Percentiles rank a stretch among this genome's conserved stretches.
These are phyloP conservation scores for Epinephelus coioides DNA, from an alignment of 2,797 vertebrate species.

Conservation along the genomic window DNA sequence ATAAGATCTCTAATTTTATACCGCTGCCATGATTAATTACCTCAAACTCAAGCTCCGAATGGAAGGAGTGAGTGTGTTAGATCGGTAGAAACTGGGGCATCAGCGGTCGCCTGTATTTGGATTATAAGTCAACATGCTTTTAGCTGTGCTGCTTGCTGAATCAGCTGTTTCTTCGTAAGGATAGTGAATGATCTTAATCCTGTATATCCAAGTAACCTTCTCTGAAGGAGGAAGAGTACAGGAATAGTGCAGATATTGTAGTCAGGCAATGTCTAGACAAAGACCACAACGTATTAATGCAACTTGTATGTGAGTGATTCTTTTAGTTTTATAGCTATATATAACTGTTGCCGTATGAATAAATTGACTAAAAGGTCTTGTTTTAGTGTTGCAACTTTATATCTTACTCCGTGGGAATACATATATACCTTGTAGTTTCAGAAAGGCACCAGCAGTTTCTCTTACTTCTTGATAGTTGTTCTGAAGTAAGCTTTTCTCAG, in stretches of 20 bases:
- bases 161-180: constrained; percentile 72
- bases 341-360: constrained; percentile 19
- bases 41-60: constrained; percentile 43
- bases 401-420: constrained; percentile 36
- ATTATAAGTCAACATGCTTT: constrained; percentile 79
- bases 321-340: constrained; percentile 23
- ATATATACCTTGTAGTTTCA: constrained; percentile 30
- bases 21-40: constrained; percentile 55
- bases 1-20: constrained; percentile 33
- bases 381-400: constrained; percentile 43
- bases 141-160: constrained; percentile 71
- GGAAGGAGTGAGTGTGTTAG: constrained; percentile 43
- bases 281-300: constrained; percentile 43
- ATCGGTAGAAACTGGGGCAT: constrained; percentile 72
- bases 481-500: constrained; percentile 74
- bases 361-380: constrained; percentile 22
- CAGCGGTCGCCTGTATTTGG: constrained; percentile 74
- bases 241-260: constrained; percentile 33
- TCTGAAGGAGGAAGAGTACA: constrained; percentile 55
- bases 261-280: constrained; percentile 41
- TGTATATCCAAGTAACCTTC: constrained; percentile 75
- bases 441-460: constrained; percentile 41
- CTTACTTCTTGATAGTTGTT: constrained; percentile 65
- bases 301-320: constrained; percentile 17
- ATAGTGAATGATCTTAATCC: constrained; percentile 80